phyloP scores from a whole-genome alignment of 2,888 invertebrate species.

The Priocnemis perturbator region DNA sequence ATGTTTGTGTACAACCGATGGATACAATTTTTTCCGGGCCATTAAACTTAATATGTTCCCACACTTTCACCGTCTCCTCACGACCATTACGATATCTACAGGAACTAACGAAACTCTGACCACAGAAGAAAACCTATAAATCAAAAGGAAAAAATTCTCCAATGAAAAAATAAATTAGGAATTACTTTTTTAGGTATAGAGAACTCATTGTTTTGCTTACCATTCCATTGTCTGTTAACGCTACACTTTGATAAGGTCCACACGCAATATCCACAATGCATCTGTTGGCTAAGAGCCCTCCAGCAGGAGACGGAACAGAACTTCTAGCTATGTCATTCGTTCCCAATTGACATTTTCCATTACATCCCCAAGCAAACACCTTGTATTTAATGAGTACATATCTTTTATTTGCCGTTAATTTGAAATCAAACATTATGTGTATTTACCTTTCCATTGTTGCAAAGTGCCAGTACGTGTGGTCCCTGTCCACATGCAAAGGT shows the following conservation, averaged over 20 bases:
- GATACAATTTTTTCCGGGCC: too few species aligned
- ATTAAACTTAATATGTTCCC: too few species aligned
- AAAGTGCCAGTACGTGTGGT: constrained; percentile 79
- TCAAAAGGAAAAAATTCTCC: too few species aligned
- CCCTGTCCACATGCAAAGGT: constrained; percentile 79
- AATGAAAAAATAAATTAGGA: background rate
- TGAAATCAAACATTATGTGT: background rate
- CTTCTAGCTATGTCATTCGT: constrained; percentile 77
- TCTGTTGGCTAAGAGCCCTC: constrained; percentile 74
- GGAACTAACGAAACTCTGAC: too few species aligned
- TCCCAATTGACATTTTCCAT: constrained; percentile 79
- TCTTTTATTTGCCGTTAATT: background rate
- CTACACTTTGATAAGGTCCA: constrained; percentile 79
- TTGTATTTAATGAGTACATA: constrained; percentile 24
- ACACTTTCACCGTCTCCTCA: too few species aligned
- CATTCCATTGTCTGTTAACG: constrained; percentile 78
- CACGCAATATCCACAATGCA: constrained; percentile 77
- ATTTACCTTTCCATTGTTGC: constrained; percentile 75
- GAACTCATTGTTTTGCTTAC: constrained; percentile 73
- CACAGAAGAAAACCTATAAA: too few species aligned
- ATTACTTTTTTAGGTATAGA: too few species aligned
- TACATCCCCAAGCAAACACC: constrained; percentile 80
- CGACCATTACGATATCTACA: too few species aligned
- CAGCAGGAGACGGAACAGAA: constrained; percentile 75
- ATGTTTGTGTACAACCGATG: too few species aligned